Evolutionary conservation across 2,888 invertebrate species (phyloP), one percentile per base, ranked within the genome.

Genomic region (Alviniconcha strummeri): DNA sequence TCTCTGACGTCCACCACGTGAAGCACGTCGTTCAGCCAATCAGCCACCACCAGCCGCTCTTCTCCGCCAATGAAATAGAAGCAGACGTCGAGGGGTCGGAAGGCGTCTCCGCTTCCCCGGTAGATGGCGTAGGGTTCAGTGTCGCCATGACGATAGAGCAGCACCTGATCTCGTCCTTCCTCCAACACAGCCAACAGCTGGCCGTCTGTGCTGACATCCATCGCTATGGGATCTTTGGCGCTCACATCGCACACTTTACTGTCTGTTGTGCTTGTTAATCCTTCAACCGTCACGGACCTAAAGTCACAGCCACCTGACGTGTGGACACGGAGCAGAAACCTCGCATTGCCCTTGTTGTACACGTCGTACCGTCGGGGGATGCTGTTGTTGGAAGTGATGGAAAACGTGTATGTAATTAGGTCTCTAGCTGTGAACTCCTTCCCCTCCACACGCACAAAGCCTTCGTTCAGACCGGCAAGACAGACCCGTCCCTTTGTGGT

Each of bases 181-280:
- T 71, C n/a, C 71, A 71, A 19, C 9, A 71, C 19, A 19, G 71
- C 71, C n/a, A 71, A 7, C 71, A 71, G 71, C 71, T 17, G 17
- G 6, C 71, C 71, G 71, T 71, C 71, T 17, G 7, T 71, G 71
- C 71, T 71, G 71, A 71, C 71, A 17, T 71, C 71, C 71, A 71
- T 71, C 6, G 71, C 71, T 15, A 71, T 71, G 71, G 71, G 71
- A 17, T 7, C 6, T 6, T 15, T 71, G 71, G 19, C n/a, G 71
- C n/a, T n/a, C n/a, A 71, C 19, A 5, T 15, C 19, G 71, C 19
- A n/a, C n/a, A 71, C n/a, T 15, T 5, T 15, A 6, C 5, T 17
- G 71, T 71, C 17, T 6, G 71, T 19, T 19, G 71, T 71, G 17
- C 17, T 19, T 7, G 19, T 71, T 7, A 19, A 19, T 5, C 15